Base-by-base conservation (phyloP, 2,888 invertebrate genomes). In the Myopa tessellatipennis region DNA sequence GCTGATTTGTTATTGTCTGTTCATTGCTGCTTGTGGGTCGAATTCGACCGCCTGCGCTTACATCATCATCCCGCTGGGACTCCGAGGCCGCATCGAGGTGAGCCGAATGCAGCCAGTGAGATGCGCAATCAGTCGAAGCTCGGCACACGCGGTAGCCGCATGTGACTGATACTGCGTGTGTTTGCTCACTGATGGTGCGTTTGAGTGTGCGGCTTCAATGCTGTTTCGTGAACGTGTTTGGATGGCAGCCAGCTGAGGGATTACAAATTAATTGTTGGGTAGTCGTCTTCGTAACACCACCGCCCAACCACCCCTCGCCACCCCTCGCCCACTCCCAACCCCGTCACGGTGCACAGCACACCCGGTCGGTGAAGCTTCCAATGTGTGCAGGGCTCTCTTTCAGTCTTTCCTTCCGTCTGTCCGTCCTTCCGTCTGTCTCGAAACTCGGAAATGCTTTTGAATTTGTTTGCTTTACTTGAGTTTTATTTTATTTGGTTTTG, bases 201-300 rank as follows among this genome's bases (percentile, higher is more conserved):
- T 18, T 18, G 34, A 26, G 14, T 26, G 61, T 26, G 18, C 45
- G 45, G 45, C 45, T 45, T 45, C 45, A 10, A 45, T 10, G 45
- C 45, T 45, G 45, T 4, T 45, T 45, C 45, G 45, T 45, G 45
- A 45, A 45, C 55, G 52, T 55, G 55, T 70, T 70, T 70, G 55
- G 70, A 55, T 34, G n/a, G 40, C 65, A 52, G 36, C 36, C 65
- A 52, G 63, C 65, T 65, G 65, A 74, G 18, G 52, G 74, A 74
- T 74, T 74, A 74, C 52, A 36, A 65, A 74, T 45, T 65, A 74
- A 74, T 74, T 73, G 73, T 61, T 40, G 61, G 58, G n/a, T 16
- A 72, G 60, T 38, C 40, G 34, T 38, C 60, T 72, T 34, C 12
- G 26, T 18, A 5, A 10, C 26, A 26, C n/a, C 12, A 18, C 12